Evolutionary conservation across 2,797 vertebrate species (phyloP).

Genomic region (Notolabrus celidotus): DNA sequence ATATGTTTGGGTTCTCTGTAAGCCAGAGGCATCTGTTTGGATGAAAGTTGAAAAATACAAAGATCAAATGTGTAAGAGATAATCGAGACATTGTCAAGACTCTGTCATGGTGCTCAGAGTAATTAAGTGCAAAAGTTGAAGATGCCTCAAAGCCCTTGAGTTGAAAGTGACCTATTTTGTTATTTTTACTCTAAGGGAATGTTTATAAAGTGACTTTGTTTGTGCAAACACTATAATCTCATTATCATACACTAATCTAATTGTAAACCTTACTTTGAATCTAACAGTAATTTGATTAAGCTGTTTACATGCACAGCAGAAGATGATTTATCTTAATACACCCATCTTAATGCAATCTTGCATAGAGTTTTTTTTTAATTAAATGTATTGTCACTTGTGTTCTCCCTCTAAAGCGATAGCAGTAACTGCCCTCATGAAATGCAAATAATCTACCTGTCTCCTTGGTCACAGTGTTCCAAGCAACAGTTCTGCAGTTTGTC

Average conservation of each 20-base stretch:
- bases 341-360: conserved; percentile 57
- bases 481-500: conserved; percentile 14
- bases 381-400: conserved; percentile 43
- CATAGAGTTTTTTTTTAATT: conserved; percentile 44
- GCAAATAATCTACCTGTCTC: conserved; percentile 15
- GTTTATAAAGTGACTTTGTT: conserved; percentile 70
- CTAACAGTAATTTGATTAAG: conserved; percentile 74
- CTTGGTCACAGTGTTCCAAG: background rate
- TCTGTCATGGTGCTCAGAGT: conserved; percentile 37
- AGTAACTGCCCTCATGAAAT: conserved; percentile 10
- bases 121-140: conserved; percentile 53
- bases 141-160: conserved; percentile 51
- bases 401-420: conserved; percentile 32
- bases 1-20: conserved; percentile 1
- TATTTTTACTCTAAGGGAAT: conserved; percentile 40
- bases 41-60: conserved; percentile 30
- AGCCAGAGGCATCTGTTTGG: conserved; percentile 18
- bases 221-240: conserved; percentile 71
- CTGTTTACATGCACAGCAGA: conserved; percentile 64
- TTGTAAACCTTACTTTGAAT: conserved; percentile 74
- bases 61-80: conserved; percentile 30
- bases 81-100: conserved; percentile 23
- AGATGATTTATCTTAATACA: conserved; percentile 64
- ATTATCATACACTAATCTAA: conserved; percentile 79
- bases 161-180: conserved; percentile 68